Evolutionary conservation across 2,888 invertebrate genomes (phyloP), one percentile per base, ranked within the genome.

Genomic region (Noctua fimbriata): DNA sequence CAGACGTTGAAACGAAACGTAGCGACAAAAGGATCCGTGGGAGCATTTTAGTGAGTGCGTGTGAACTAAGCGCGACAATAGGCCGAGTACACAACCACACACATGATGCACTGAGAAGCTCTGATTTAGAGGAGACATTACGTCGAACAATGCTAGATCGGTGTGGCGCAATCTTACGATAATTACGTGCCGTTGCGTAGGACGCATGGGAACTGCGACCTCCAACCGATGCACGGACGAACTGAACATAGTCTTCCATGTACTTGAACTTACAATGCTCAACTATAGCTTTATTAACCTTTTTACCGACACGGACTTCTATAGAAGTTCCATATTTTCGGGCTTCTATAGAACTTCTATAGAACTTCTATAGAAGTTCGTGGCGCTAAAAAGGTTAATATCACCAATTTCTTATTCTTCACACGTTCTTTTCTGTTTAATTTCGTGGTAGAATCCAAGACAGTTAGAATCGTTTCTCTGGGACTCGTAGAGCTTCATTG

Each of bases 121-220:
- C 95, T 95, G 95, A 95, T 96, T 96, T 95, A 96, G 95, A 95
- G 92, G 94, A 95, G 93, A 93, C 95, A 95, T 95, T 95, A 95
- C 93, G 89, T 89, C 92, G 93, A 94, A 96, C 96, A 96, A 96
- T 95, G 95, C 94, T 86, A 92, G 92, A 94, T 94, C 92, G 89
- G 88, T 87, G 91, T 93, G 93, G 91, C 91, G 95, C 95, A 96
- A 96, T 94, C 92, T 91, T 91, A 92, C 90, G 89, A 93, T 95
- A 94, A 95, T 96, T 95, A 95, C 92, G 91, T 92, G 89, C 87
- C 87, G 89, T 92, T 93, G 95, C 95, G 96, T 96, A 94, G 96
- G 95, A 92, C 93, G 95, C 94, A 92, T 96, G 96, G 94, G 96
- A 96, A 96, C 84, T 69, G 67, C 87, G 81, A 85, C 89, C 89